These are phyloP conservation scores for Melanchra persicariae DNA, from an alignment of 2,888 invertebrate genomes.

Conservation along the genomic window DNA sequence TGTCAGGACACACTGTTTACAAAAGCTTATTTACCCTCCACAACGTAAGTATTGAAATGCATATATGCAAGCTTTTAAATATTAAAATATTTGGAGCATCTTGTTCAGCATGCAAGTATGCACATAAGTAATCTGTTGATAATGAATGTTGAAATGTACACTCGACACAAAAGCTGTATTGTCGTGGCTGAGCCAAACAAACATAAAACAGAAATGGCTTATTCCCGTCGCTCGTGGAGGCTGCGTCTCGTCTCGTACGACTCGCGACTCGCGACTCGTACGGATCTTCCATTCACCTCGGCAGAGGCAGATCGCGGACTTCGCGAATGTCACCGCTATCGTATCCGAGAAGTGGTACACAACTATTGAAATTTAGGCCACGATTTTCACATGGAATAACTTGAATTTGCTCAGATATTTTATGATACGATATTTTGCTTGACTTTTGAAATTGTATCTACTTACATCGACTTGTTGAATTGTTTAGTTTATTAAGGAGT, in stretches of 20 bases:
- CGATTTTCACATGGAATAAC: conserved; percentile 36
- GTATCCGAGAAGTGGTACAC: conserved; percentile 26
- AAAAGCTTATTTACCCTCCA: conserved; percentile 11
- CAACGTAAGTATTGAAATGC: conserved; percentile 21
- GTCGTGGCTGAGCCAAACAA: conserved; percentile 77
- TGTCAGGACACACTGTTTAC: background rate
- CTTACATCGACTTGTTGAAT: background rate
- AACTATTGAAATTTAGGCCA: conserved; percentile 45
- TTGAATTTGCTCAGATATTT: conserved; percentile 16
- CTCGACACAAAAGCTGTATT: conserved; percentile 81
- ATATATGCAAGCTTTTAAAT: conserved; percentile 34
- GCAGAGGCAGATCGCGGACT: conserved; percentile 38
- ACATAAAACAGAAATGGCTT: conserved; percentile 83
- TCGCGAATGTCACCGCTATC: conserved; percentile 36
- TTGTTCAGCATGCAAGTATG: conserved; percentile 50
- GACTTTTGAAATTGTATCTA: background rate
- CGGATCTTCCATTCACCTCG: conserved; percentile 61
- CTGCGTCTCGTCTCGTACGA: conserved; percentile 54
- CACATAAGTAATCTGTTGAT: conserved; percentile 79
- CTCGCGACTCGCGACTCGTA: conserved; percentile 28
- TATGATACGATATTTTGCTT: conserved; percentile 7
- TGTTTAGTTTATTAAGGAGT: background rate
- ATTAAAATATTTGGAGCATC: conserved; percentile 43
- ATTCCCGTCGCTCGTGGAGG: conserved; percentile 66
- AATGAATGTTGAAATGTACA: conserved; percentile 82